Evolutionary conservation across 1,140 invertebrate genomes (phyloP), one percentile per base, ranked within the genome.

Genomic region (Macrosteles quadrilineatus): DNA sequence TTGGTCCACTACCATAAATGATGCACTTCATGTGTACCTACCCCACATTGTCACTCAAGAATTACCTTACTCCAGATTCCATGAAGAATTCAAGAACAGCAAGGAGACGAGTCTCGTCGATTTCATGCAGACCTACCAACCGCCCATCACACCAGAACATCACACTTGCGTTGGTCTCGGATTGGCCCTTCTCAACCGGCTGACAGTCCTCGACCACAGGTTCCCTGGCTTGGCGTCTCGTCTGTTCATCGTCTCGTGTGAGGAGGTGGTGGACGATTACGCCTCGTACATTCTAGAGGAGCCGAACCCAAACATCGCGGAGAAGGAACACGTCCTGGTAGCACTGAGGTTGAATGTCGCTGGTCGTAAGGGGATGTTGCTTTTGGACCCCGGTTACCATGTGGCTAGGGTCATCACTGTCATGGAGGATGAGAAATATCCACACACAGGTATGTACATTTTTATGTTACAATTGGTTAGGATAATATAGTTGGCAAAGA

Each of bases 341-440:
- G 91, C 90, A 69, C 81, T 95, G 74, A 88, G 88, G 73, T 85
- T 97, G 59, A 77, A 84, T 66, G 86, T 96, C 36, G 87, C 85
- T 23, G 90, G 87, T 17, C 85, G 94, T 36, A 78, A 80, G 0
- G 94, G 93, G 12, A 82, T 93, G 21, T 80, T 96, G 78, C 83
- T 96, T 1, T 85, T 94, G 19, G 94, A 96, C 82, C 92, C 94
- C 0, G 95, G 95, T 9, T 97, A 96, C 80, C 95, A 97, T 78
- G 89, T 96, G 45, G 88, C 90, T 25, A 83, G 91, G 40, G 90
- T 92, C 19, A 86, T 96, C 50, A 93, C 93, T 23, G 90, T 95
- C 27, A 97, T 96, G 94, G 81, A 86, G 23, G 94, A 96, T 78
- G 83, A 89, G 62, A 81, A 83, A 29, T 93, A 92, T 81, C 95